Evolutionary conservation across 2,888 invertebrate species (phyloP).

Genomic region (Mythimna lalbum): DNA sequence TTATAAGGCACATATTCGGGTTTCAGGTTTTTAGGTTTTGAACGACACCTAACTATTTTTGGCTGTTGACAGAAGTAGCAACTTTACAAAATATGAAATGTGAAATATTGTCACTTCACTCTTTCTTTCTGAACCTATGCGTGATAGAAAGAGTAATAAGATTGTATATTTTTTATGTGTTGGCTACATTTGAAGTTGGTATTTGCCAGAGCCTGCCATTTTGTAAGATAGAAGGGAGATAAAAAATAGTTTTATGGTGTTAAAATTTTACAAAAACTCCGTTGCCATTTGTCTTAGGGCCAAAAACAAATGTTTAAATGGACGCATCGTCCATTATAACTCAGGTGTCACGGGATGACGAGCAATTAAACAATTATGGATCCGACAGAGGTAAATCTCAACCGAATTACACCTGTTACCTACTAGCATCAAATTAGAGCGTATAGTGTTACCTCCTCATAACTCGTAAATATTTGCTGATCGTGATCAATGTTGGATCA

Average conservation of each 20-base stretch:
- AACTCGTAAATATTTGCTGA: slow-evolving; percentile 82
- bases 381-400: slow-evolving; percentile 96
- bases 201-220: slow-evolving; percentile 90
- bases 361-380: slow-evolving; percentile 97
- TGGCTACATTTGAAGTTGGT: slow-evolving; percentile 84
- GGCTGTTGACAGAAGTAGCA: slow-evolving; percentile 78
- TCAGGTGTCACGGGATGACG: slow-evolving; percentile 99
- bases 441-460: slow-evolving; percentile 87
- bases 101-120: slow-evolving; percentile 67
- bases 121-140: slow-evolving; percentile 50
- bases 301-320: slow-evolving; percentile 93
- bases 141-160: slow-evolving; percentile 69
- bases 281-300: slow-evolving; percentile 89
- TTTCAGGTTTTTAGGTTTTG: slow-evolving; percentile 17
- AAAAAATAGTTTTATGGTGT: slow-evolving; percentile 91
- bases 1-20: neutral
- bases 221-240: slow-evolving; percentile 91
- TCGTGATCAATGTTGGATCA: slow-evolving; percentile 75
- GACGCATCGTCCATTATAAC: slow-evolving; percentile 99
- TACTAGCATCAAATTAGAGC: slow-evolving; percentile 88
- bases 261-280: slow-evolving; percentile 87
- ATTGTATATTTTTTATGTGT: slow-evolving; percentile 74
- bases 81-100: slow-evolving; percentile 69
- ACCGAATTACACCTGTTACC: slow-evolving; percentile 90
- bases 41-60: slow-evolving; percentile 71